Percentiles rank a stretch among this genome's conserved stretches.
phyloP scores from a whole-genome alignment of 2,113 vertebrate genomes.

The Aldabrachelys gigantea region DNA sequence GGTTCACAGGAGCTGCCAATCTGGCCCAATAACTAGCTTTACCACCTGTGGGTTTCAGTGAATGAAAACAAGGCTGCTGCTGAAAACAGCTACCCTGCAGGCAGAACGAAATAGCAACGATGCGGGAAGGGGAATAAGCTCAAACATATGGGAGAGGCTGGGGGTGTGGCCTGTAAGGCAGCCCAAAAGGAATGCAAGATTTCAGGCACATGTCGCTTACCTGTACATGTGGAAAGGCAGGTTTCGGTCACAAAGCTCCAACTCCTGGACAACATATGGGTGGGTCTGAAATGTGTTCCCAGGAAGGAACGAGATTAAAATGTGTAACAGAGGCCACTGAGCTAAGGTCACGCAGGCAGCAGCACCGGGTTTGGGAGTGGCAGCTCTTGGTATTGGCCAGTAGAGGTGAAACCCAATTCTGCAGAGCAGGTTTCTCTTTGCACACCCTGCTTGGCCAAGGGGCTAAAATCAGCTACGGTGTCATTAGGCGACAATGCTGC shows the following conservation, averaged over 20 bases:
- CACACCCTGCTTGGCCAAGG: neutral
- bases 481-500: neutral
- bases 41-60: neutral
- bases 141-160: neutral
- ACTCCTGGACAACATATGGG: neutral
- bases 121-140: neutral
- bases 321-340: too few species aligned
- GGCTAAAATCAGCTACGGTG: neutral
- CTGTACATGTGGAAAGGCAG: neutral
- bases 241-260: neutral
- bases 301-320: neutral
- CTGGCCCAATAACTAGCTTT: neutral
- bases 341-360: neutral
- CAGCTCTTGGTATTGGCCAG: neutral
- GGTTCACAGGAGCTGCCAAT: neutral
- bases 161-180: accelerated
- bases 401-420: neutral
- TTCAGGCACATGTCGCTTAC: accelerated
- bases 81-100: neutral
- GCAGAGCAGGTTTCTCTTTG: neutral
- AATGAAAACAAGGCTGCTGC: neutral
- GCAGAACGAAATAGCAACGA: neutral
- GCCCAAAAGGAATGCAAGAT: neutral
- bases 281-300: accelerated
- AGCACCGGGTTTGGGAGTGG: neutral